Conservation (phyloP, 2,113 vertebrate genomes). For the Corynorhinus townsendii region DNA sequence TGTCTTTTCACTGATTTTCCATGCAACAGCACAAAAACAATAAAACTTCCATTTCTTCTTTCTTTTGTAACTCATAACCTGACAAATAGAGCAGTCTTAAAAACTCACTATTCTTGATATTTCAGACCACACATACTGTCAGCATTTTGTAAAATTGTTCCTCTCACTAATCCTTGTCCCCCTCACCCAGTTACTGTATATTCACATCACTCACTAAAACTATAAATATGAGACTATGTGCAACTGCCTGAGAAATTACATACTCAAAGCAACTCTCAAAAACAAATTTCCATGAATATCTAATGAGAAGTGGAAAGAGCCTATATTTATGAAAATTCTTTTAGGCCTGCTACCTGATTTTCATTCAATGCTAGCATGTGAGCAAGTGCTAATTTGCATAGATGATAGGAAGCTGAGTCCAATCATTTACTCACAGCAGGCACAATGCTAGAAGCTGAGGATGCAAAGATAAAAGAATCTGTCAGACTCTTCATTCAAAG, state of each 20-base stretch:
- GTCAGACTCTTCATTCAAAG: slow-evolving; percentile 28
- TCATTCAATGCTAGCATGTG: slow-evolving; percentile 39
- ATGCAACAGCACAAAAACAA: neutral
- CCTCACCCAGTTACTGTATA: neutral
- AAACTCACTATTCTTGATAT: slow-evolving; percentile 15
- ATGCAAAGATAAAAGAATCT: slow-evolving; percentile 48
- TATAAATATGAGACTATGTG: neutral
- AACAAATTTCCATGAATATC: slow-evolving; percentile 50
- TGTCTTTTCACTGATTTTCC: neutral
- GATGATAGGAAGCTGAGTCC: slow-evolving; percentile 39
- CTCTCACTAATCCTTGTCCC: neutral
- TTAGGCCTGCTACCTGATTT: slow-evolving; percentile 50
- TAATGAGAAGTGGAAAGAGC: slow-evolving; percentile 32
- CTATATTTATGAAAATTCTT: slow-evolving; percentile 50
- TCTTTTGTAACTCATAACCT: slow-evolving; percentile 18
- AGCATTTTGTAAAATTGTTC: slow-evolving; percentile 24
- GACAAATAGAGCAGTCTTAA: slow-evolving; percentile 6
- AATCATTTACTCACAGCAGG: slow-evolving; percentile 54
- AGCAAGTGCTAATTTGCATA: slow-evolving; percentile 59
- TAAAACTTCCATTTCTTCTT: slow-evolving; percentile 31
- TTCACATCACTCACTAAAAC: slow-evolving; percentile 43
- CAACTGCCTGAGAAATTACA: slow-evolving; percentile 44
- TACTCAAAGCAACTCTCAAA: slow-evolving; percentile 35
- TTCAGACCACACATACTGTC: neutral
- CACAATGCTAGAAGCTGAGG: slow-evolving; percentile 5